phyloP scores from a whole-genome alignment of 1,140 invertebrate genomes.

The Drosophila kurseongensis region DNA sequence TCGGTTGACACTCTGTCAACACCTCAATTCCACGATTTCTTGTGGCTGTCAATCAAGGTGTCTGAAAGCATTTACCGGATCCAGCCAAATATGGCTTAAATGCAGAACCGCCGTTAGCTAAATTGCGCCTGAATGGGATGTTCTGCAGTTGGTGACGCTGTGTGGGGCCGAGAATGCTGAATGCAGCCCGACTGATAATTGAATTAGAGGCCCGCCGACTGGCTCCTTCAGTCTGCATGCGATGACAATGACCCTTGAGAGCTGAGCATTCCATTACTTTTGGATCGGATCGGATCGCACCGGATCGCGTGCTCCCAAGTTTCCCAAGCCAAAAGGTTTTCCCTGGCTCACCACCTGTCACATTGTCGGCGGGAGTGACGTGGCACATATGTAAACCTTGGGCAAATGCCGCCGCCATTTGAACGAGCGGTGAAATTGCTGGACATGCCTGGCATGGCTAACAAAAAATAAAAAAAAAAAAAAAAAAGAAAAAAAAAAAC shows the following conservation, averaged over 20 bases:
- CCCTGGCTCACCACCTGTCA: constrained; percentile 52
- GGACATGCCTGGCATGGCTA: constrained; percentile 48
- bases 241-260: constrained; percentile 49
- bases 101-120: constrained; percentile 65
- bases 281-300: constrained; percentile 14
- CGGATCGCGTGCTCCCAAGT: constrained; percentile 50
- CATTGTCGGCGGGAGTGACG: constrained; percentile 59
- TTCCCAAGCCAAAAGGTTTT: constrained; percentile 71
- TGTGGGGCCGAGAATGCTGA: constrained; percentile 33
- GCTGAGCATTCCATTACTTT: constrained; percentile 49
- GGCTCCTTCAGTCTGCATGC: constrained; percentile 29
- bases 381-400: constrained; percentile 54
- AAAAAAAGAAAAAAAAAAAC: constrained; percentile 13
- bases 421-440: constrained; percentile 44
- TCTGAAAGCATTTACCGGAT: constrained; percentile 60
- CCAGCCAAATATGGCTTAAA: constrained; percentile 74
- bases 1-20: constrained; percentile 57
- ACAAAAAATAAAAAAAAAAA: constrained; percentile 19
- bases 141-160: constrained; percentile 22
- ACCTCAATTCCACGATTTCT: constrained; percentile 55
- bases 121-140: constrained; percentile 51
- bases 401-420: constrained; percentile 28
- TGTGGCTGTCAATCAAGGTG: constrained; percentile 67
- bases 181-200: constrained; percentile 30
- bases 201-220: constrained; percentile 39